These are phyloP conservation scores for Etia nguti DNA, from an alignment of 2,113 vertebrate genomes.

Conservation along the genomic window DNA sequence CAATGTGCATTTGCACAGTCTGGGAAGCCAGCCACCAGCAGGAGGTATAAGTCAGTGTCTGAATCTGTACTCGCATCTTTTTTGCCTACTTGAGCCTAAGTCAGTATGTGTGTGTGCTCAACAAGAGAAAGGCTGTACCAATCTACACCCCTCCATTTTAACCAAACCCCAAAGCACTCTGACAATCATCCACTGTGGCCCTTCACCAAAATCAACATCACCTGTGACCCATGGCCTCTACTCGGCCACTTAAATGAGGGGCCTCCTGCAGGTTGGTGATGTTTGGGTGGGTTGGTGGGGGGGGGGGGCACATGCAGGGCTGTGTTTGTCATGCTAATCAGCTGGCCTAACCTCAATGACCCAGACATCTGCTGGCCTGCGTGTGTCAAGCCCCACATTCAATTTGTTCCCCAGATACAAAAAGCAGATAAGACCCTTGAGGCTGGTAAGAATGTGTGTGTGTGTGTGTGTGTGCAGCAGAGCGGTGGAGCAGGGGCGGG, in stretches of 20 bases:
- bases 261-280: conserved; percentile 24
- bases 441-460: conserved; percentile 39
- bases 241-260: conserved; percentile 34
- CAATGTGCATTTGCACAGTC: not conserved
- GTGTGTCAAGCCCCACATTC: conserved; percentile 69
- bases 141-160: conserved; percentile 22
- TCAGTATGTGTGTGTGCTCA: not conserved
- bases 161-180: conserved; percentile 32
- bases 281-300: not conserved
- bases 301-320: not conserved
- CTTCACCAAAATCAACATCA: conserved; percentile 68
- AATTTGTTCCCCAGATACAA: conserved; percentile 66
- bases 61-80: conserved; percentile 2
- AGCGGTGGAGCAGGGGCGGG: conserved; percentile 15
- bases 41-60: not conserved
- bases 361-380: conserved; percentile 71
- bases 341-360: conserved; percentile 65
- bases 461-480: conserved; percentile 13
- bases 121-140: conserved; percentile 9
- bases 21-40: not conserved
- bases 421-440: conserved; percentile 70
- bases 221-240: conserved; percentile 62
- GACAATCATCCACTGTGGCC: conserved; percentile 50
- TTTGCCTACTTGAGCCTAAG: not conserved
- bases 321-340: conserved; percentile 74